A percentile compares a stretch with the other conserved stretches of the same genome.
phyloP scores from a whole-genome alignment of 2,888 invertebrate genomes.

The Melikaiella ostensackeni region DNA sequence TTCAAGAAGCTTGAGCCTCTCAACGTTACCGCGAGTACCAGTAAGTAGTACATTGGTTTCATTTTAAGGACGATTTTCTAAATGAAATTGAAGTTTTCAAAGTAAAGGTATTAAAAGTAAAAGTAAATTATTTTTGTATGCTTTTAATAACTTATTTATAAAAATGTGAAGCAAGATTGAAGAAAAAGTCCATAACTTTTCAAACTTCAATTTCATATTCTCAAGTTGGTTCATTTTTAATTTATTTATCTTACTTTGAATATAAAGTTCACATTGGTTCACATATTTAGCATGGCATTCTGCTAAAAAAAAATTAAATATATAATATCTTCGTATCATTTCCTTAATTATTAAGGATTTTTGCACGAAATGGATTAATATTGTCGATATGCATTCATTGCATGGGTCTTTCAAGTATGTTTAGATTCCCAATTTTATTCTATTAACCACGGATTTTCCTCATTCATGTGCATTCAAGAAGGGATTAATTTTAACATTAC shows the following conservation, averaged over 20 bases:
- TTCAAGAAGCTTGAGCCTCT: conserved; percentile 70
- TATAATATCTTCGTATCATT: not conserved
- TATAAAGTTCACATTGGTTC: not conserved
- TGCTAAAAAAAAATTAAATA: not conserved
- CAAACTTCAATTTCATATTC: not conserved
- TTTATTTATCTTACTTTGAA: not conserved
- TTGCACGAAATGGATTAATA: not conserved
- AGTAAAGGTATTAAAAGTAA: not conserved
- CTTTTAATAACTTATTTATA: too few relatives aligned
- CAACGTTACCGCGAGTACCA: conserved; percentile 62
- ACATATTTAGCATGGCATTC: not conserved
- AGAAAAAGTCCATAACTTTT: not conserved
- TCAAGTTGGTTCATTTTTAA: not conserved
- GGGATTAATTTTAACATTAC: not conserved
- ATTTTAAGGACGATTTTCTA: not conserved
- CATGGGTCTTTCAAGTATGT: not conserved
- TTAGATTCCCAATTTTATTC: not conserved
- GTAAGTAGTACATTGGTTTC: conserved; percentile 65
- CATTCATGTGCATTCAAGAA: not conserved
- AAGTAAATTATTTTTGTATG: too few relatives aligned
- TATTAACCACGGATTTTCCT: not conserved
- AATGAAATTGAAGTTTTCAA: not conserved
- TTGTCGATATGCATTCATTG: not conserved
- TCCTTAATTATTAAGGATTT: not conserved
- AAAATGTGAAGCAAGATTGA: too few relatives aligned